These are phyloP conservation scores for Prochilodus magdalenae DNA, from an alignment of 2,113 vertebrate genomes.

Conservation along the genomic window DNA sequence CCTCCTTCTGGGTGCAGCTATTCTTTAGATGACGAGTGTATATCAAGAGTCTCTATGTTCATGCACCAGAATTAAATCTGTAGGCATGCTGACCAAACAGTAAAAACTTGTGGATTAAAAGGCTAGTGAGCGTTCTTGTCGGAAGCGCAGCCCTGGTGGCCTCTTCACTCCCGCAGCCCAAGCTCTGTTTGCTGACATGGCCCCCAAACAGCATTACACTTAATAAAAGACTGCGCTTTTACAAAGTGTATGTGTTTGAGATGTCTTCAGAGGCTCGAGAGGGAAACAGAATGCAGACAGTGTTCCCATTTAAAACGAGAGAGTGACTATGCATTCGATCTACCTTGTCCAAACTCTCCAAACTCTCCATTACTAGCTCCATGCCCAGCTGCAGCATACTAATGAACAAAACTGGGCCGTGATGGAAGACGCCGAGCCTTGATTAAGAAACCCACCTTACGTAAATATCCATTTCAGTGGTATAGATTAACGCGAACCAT, in stretches of 20 bases:
- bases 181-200: background rate
- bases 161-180: no score
- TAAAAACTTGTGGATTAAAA: no score
- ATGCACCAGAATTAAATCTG: no score
- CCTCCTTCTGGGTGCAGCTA: no score
- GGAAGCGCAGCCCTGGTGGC: no score
- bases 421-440: background rate
- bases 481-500: background rate
- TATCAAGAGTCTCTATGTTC: no score
- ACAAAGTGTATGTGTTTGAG: background rate
- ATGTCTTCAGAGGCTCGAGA: background rate
- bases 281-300: no score
- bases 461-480: background rate
- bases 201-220: no score
- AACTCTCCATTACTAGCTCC: background rate
- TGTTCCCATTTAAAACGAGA: background rate
- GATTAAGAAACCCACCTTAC: background rate
- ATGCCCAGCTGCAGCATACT: background rate
- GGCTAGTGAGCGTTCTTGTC: no score
- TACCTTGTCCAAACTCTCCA: background rate
- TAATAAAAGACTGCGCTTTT: background rate
- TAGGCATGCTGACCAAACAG: no score
- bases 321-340: slow-evolving; percentile 21
- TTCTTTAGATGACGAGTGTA: no score
- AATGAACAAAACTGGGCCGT: background rate